These are phyloP conservation scores for Rissa tridactyla DNA, from an alignment of 2,113 vertebrate species.

Conservation along the genomic window DNA sequence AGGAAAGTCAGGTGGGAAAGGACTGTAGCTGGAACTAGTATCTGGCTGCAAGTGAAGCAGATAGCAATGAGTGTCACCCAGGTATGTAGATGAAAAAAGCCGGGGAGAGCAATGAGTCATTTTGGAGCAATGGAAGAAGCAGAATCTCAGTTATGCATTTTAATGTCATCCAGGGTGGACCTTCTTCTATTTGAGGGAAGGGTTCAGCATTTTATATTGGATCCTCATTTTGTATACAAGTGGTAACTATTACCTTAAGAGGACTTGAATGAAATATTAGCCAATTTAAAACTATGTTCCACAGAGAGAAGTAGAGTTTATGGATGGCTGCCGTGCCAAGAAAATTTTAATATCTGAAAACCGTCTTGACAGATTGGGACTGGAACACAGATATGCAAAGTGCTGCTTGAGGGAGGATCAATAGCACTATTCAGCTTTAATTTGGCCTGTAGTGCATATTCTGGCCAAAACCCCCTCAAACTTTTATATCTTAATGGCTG, in stretches of 20 bases:
- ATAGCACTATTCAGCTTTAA: not conserved
- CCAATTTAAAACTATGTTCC: slow-evolving; percentile 2
- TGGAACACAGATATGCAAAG: not conserved
- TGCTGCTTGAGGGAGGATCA: not conserved
- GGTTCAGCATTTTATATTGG: not conserved
- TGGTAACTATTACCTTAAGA: slow-evolving; percentile 1
- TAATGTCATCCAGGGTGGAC: not conserved
- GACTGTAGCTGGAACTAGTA: not conserved
- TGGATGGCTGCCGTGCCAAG: not conserved
- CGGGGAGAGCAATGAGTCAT: not conserved
- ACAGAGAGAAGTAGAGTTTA: slow-evolving; percentile 8
- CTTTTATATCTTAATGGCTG: slow-evolving; percentile 7
- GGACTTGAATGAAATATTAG: slow-evolving; percentile 7
- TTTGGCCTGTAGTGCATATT: not conserved
- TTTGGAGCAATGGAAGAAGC: not conserved
- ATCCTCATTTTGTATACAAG: slow-evolving; percentile 8
- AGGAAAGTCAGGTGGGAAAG: not conserved
- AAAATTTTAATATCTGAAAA: slow-evolving; percentile 45
- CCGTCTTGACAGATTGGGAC: not conserved
- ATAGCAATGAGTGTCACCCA: not conserved
- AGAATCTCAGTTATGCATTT: not conserved
- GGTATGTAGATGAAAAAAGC: not conserved
- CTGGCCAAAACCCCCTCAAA: not conserved
- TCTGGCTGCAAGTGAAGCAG: not conserved
- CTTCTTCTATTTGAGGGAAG: not conserved